Base-by-base conservation (phyloP, 1,140 invertebrate species). In the Drosophila virilis region DNA sequence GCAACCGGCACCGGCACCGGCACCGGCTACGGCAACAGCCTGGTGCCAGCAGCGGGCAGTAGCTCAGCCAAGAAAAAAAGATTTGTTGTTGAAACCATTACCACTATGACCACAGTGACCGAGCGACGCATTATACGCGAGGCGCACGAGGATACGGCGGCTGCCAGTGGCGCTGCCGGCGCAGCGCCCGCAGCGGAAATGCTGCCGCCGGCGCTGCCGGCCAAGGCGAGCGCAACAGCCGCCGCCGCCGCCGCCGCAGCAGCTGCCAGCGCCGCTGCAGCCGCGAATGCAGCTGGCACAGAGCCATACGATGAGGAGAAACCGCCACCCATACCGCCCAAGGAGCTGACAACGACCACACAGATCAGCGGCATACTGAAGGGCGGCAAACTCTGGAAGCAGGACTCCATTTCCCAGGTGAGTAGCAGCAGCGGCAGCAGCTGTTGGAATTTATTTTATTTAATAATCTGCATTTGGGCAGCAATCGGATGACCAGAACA, bases 61-160 rank as follows among this genome's bases (percentile, higher is more conserved):
- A 77, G 69, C 71, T 81, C 75, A 43, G 65, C 77, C 59, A 92
- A 90, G 48, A 93, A 93, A 70, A 94, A 94, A 82, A 92, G 94
- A 74, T 95, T 95, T 88, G 94, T 95, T 80, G 94, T 95, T 79
- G 95, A 95, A 91, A 95, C 95, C 60, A 95, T 91, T 91, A 91
- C 90, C 80, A 91, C 94, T 59, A 95, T 95, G 94, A 95, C 95
- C 67, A 95, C 95, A 51, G 94, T 95, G 40, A 95, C 95, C 61
- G 94, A 95, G 85, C 92, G 94, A 45, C 93, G 95, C 33, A 94
- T 95, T 54, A 93, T 95, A 3, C 93, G 94, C 0, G 94, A 95
- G 71, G 78, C 89, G 42, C 77, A 83, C 54, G 86, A 89, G 54
- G 84, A 91, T 75, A 62, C 82, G 70, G 66, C 82, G 70, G 69